phyloP scores from a whole-genome alignment of 2,113 vertebrate species.

The Tauraco erythrolophus region DNA sequence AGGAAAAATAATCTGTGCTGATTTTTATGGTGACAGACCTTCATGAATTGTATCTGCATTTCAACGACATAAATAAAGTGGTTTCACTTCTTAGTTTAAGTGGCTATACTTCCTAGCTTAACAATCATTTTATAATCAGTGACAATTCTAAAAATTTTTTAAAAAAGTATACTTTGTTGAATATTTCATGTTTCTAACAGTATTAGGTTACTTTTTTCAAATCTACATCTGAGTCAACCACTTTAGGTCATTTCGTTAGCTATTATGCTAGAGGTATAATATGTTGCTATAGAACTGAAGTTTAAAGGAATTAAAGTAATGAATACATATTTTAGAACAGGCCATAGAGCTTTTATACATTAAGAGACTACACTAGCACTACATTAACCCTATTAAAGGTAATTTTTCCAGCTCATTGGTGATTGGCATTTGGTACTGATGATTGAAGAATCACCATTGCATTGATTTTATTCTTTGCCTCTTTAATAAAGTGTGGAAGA shows the following conservation, averaged over 20 bases:
- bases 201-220: neutral
- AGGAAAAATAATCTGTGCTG: neutral
- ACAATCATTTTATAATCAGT: neutral
- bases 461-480: slow-evolving; percentile 57
- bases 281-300: neutral
- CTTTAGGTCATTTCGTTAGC: neutral
- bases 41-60: neutral
- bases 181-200: neutral
- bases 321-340: slow-evolving; percentile 33
- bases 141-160: neutral
- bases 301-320: slow-evolving; percentile 26
- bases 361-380: slow-evolving; percentile 9
- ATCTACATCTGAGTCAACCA: neutral
- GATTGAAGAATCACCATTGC: slow-evolving; percentile 18
- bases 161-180: neutral
- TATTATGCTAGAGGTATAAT: neutral
- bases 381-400: slow-evolving; percentile 38
- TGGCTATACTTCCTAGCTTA: neutral
- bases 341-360: slow-evolving; percentile 11
- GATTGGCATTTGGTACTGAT: slow-evolving; percentile 53
- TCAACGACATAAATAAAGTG: neutral
- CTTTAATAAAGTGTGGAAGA: slow-evolving; percentile 40
- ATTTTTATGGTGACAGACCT: neutral
- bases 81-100: neutral
- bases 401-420: slow-evolving; percentile 62